Base-by-base conservation (phyloP, 2,113 vertebrate species). In the Galbula dea region DNA sequence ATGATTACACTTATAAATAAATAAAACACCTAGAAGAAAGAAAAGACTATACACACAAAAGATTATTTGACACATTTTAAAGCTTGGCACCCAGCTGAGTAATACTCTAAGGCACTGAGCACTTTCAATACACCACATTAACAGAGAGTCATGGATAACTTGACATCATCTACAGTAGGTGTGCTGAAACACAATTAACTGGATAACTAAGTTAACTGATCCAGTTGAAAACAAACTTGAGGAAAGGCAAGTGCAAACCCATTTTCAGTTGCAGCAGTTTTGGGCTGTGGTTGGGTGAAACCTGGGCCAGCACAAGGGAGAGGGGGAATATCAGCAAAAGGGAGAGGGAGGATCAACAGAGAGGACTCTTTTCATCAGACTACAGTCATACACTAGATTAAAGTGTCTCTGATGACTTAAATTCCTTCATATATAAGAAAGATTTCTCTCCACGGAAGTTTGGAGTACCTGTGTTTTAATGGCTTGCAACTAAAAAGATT, bases 1-100 rank as follows among this genome's bases (percentile, higher is more conserved):
- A 96, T 55, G 6, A 96, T 68, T 66, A 67, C 6, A 87, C 52
- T 86, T 71, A 37, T 93, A 79, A 97, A 83, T 66, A 87, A 49
- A 86, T 57, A 68, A 39, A 66, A 87, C 27, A 26, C 9, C 65
- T 39, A 4, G 20, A 86, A 86, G 37, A 83, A 48, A 88, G 11
- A 39, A 52, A 80, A 36, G 15, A 27, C 65, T 90, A 49, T 23
- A 87, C 4, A 91, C 9, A 74, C 15, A 77, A 24, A 85, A 61
- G 89, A 67, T 11, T 3, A 75, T 32, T 72, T 72, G 49, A 69
- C 58, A 92, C 5, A 8, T 79, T 79, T 82, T 58, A 39, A 46
- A 82, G 51, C 74, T 73, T 79, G 51, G n/a, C n/a, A 63, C 11
- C 3, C 15, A 21, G 27, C 14, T 76, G 29, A 95, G 7, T 46